Base-by-base conservation (phyloP, 2,888 invertebrate genomes). In the Tortricodes alternella region DNA sequence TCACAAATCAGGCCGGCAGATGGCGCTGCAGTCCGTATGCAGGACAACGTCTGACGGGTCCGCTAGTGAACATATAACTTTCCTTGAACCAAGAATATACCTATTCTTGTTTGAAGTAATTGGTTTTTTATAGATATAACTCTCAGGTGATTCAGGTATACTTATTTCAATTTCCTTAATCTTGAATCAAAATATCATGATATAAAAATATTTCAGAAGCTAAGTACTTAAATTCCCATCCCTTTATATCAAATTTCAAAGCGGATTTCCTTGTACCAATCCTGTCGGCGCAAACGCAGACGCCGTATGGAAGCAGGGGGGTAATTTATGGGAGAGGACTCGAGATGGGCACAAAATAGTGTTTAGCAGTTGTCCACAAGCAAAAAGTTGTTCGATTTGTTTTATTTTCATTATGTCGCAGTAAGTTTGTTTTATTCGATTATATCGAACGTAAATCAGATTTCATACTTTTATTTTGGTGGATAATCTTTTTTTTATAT, bases 301-400 rank as follows among this genome's bases (percentile, higher is more conserved):
- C 70, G 68, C 71, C 65, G 67, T 74, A 78, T 76, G 70, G 74
- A 72, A 73, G 72, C 71, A 72, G 65, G 65, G 66, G 67, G 68
- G 74, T 78, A 79, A 84, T 83, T 82, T 83, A 83, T 83, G 65
- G 67, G 71, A 65, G 68, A 70, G 63, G 64, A 63, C 66, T 62
- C 68, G 62, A 70, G 72, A 76, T 75, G 73, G 67, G 71, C 69
- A 70, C 68, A 69, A 74, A 74, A 52, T 58, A 37, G 60, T 61
- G 53, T 60, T 63, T 61, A 64, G 38, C 49, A 50, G 51, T 52
- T 53, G 59, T 61, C 59, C 51, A 61, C 58, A 52, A 52, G 57
- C 55, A 59, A 63, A 63, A 58, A 60, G 48, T 50, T 51, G 44
- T 53, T 38, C 21, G 13, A 29, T 50, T 39, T 23, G 32, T 50